Evolutionary conservation across 92 coral and sea anemone genomes (phyloP), one percentile per base, ranked within the genome.

Genomic region (Palythoa heliodiscus): DNA sequence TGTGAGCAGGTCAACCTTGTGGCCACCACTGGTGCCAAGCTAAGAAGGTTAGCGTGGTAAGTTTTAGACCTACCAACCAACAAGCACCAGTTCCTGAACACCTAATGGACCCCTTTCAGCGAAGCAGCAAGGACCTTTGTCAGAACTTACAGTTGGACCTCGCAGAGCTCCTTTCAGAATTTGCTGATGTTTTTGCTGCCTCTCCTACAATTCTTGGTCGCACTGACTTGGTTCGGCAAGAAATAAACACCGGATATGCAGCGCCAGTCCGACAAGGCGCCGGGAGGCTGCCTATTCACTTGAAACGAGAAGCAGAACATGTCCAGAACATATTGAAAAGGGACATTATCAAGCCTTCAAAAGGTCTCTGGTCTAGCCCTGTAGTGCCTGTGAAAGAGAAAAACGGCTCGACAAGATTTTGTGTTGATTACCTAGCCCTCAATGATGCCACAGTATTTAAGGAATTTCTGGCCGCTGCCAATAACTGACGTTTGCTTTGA

Each of bases 401-500:
- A 40, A 81, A 78, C 38, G 88, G 73, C 17, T 82, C 77, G 13
- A 82, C 83, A 38, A 37, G 83, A 16, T 83, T 88, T 76, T 82
- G 90, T 50, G 87, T 82, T 0, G 87, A 82, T 7, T 82, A 87
- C 39, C 83, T 74, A 12, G 79, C 77, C 64, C 85, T 83, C 4
- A 83, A 77, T 25, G 83, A 83, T 0, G 83, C 63, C 73, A 77
- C 88, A 10, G 67, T 88, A 4, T n/a, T n/a, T n/a, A n/a, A 88
- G 82, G 54, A 87, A 88, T 61, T 82, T 76, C n/a, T 82, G 84
- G 82, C 84, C 85, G 2, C 68, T 83, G 24, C 91, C 88, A 7
- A 63, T 74, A 37, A 77, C 82, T n/a, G 87, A 88, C 43, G 82
- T 76, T 35, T 88, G 88, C 82, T 88, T 88, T 20, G 88, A 88